These are phyloP conservation scores for Stramonita haemastoma DNA, from an alignment of 2,888 invertebrate species.

Conservation along the genomic window DNA sequence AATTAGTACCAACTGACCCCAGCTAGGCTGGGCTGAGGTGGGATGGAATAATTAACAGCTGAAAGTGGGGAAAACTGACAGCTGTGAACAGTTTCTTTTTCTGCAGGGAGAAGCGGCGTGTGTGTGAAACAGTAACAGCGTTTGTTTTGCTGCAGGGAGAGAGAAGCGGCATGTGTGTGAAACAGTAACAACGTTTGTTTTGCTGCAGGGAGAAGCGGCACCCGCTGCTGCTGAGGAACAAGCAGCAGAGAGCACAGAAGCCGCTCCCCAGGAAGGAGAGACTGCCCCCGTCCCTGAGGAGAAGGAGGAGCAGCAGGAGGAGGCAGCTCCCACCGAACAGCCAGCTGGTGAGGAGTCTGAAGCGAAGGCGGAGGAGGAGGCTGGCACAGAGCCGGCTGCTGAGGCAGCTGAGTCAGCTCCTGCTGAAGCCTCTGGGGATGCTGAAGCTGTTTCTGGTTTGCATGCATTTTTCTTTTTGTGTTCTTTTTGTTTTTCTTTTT, in stretches of 20 bases:
- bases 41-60: too few species aligned
- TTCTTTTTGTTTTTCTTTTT: not conserved
- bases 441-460: slow-evolving; percentile 42
- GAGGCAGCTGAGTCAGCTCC: slow-evolving; percentile 46
- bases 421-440: slow-evolving; percentile 38
- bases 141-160: too few species aligned
- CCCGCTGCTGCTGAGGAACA: slow-evolving; percentile 39
- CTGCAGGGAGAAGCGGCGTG: too few species aligned
- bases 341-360: slow-evolving; percentile 26
- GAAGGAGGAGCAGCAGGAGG: slow-evolving; percentile 38
- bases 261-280: slow-evolving; percentile 21
- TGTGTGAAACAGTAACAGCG: too few species aligned
- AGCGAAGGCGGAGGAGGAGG: slow-evolving; percentile 13
- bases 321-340: slow-evolving; percentile 21
- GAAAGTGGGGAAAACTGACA: too few species aligned
- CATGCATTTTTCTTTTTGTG: not conserved
- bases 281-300: not conserved
- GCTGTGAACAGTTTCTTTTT: too few species aligned
- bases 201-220: slow-evolving; percentile 35
- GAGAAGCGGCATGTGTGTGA: too few species aligned
- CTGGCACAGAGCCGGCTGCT: slow-evolving; percentile 27
- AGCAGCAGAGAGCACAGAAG: slow-evolving; percentile 24
- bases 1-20: too few species aligned
- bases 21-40: too few species aligned
- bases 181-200: too few species aligned